Conservation (phyloP, 2,113 vertebrate species). For the Nanger granti region DNA sequence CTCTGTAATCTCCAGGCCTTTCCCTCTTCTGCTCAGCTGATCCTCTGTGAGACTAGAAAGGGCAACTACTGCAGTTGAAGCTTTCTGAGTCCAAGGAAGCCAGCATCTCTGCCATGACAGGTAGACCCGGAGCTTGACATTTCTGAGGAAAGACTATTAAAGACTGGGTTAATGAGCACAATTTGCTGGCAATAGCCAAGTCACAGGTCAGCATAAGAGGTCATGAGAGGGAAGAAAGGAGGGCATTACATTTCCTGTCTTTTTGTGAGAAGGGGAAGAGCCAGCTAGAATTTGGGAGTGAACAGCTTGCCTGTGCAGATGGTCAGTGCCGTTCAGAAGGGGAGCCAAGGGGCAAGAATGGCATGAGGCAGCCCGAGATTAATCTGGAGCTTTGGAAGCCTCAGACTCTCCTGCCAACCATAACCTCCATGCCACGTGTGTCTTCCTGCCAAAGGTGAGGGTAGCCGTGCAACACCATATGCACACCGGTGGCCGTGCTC, state of each 20-base stretch:
- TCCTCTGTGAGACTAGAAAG: neutral
- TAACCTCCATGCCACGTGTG: neutral
- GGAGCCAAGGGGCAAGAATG: neutral
- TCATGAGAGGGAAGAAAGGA: neutral
- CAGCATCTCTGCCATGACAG: neutral
- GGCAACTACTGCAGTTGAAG: neutral
- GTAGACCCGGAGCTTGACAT: neutral
- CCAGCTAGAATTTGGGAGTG: neutral
- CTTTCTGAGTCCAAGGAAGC: neutral
- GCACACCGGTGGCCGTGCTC: neutral
- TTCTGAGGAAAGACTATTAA: neutral
- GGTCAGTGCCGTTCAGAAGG: neutral
- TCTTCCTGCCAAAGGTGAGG: neutral
- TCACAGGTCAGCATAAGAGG: neutral
- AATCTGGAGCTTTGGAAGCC: neutral
- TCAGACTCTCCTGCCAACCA: neutral
- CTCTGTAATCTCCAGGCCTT: neutral
- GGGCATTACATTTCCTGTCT: neutral
- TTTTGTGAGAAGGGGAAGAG: neutral
- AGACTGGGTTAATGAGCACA: neutral
- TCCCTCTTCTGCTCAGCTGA: neutral
- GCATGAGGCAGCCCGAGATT: neutral
- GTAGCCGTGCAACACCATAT: neutral
- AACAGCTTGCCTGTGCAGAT: slow-evolving; percentile 5
- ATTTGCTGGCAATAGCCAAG: neutral